phyloP scores from a whole-genome alignment of 37 sponge, comb jelly and placozoan species.

The Diacarnus erythraeanus region DNA sequence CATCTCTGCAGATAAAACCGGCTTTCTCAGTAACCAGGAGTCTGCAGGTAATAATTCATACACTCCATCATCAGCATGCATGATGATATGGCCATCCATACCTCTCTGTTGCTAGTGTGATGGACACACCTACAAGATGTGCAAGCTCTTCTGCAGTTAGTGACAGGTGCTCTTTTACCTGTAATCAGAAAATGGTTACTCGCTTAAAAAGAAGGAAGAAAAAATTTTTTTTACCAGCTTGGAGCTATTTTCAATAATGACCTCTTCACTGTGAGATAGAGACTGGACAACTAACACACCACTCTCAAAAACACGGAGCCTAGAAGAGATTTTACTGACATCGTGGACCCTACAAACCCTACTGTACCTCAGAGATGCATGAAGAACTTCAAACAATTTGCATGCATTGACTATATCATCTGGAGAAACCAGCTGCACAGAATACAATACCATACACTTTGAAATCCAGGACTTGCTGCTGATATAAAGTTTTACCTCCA shows the following conservation, averaged over 20 bases:
- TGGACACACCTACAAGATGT: slow-evolving; percentile 49
- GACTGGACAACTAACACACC: slow-evolving; percentile 90
- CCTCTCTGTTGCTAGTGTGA: slow-evolving; percentile 88
- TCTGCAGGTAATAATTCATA: slow-evolving; percentile 27
- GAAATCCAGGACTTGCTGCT: too few species aligned
- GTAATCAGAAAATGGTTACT: neutral
- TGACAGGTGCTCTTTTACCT: slow-evolving; percentile 52
- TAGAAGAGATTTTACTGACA: slow-evolving; percentile 16
- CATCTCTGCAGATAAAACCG: slow-evolving; percentile 88
- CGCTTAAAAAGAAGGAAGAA: neutral
- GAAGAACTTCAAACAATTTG: slow-evolving; percentile 72
- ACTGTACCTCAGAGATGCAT: slow-evolving; percentile 71
- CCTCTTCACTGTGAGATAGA: slow-evolving; percentile 70
- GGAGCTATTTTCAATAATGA: slow-evolving; percentile 46
- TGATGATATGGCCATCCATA: slow-evolving; percentile 20
- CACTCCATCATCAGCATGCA: neutral
- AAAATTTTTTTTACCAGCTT: slow-evolving; percentile 40
- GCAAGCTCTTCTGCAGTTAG: slow-evolving; percentile 87
- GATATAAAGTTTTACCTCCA: slow-evolving; percentile 63
- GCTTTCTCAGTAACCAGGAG: slow-evolving; percentile 80
- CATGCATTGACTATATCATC: slow-evolving; percentile 96
- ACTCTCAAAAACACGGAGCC: slow-evolving; percentile 84
- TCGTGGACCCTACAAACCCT: neutral
- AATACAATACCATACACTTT: neutral
- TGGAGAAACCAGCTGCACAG: slow-evolving; percentile 88